Evolutionary conservation across 1,140 invertebrate species (phyloP).

Genomic region (Caenorhabditis remanei): DNA sequence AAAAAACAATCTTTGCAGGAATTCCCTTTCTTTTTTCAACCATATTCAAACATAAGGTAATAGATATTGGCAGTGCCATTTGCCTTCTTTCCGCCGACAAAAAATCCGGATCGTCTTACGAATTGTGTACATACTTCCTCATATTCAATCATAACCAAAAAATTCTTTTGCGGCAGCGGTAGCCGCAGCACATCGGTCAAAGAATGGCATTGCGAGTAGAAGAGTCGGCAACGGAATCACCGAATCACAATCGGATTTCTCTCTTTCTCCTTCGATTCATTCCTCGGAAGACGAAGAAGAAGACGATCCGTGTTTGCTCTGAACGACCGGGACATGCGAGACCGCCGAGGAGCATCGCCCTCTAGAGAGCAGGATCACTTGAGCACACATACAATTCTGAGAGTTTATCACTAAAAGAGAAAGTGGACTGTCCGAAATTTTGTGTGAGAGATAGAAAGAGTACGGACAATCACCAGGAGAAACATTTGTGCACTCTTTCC

Average conservation of each 20-base stretch:
- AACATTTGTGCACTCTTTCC: constrained; percentile 44
- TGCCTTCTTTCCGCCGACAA: neutral
- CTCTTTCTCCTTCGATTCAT: no score
- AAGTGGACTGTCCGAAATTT: constrained; percentile 45
- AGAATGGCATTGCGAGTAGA: constrained; percentile 2
- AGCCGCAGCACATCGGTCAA: constrained; percentile 23
- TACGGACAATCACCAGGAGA: constrained; percentile 37
- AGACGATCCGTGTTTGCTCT: constrained; percentile 44
- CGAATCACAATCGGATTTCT: constrained; percentile 21
- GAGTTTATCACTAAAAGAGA: constrained; percentile 45
- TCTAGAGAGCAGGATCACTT: constrained; percentile 51
- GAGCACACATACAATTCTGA: constrained; percentile 34
- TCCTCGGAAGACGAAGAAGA: neutral
- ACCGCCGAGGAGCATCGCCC: neutral
- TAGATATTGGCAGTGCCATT: neutral
- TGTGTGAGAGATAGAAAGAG: neutral
- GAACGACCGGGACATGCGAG: constrained; percentile 11
- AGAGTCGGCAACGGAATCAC: neutral
- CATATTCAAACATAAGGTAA: neutral
- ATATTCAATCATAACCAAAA: constrained; percentile 41
- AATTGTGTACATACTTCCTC: neutral
- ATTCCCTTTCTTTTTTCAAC: neutral
- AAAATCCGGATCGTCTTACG: neutral
- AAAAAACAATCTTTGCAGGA: neutral
- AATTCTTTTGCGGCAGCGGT: neutral